phyloP scores from a whole-genome alignment of 2,888 invertebrate genomes.

The Venusia cambrica region DNA sequence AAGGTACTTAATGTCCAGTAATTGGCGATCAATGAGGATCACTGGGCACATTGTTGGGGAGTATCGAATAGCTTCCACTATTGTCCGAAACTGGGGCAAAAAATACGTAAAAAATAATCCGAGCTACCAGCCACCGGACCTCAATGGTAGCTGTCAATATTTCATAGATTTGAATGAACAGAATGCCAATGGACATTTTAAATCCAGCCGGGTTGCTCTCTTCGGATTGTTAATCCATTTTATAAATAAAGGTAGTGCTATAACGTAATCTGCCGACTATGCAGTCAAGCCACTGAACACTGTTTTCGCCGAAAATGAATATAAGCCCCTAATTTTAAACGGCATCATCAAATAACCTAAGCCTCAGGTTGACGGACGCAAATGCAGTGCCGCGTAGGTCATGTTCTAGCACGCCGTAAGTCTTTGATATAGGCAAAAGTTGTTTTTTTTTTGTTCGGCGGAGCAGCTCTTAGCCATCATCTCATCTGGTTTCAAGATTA shows the following conservation, averaged over 20 bases:
- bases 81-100: slow-evolving; percentile 62
- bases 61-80: slow-evolving; percentile 59
- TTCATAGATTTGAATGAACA: slow-evolving; percentile 53
- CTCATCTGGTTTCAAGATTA: no score
- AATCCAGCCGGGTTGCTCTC: slow-evolving; percentile 10
- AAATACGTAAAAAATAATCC: slow-evolving; percentile 58
- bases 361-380: no score
- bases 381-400: no score
- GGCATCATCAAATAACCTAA: no score
- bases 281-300: no score
- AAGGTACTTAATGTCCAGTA: slow-evolving; percentile 81
- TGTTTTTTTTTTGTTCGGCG: no score
- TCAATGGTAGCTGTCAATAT: slow-evolving; percentile 60
- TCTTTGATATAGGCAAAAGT: no score
- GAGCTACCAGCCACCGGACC: slow-evolving; percentile 56
- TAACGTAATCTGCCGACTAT: not conserved
- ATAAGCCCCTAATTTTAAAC: no score
- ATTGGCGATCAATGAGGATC: slow-evolving; percentile 82
- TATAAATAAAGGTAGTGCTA: not conserved
- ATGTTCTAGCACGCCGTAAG: no score
- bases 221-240: slow-evolving; percentile 18
- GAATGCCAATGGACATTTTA: slow-evolving; percentile 17
- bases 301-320: no score
- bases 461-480: no score
- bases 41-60: slow-evolving; percentile 78